Base-by-base conservation (phyloP, 2,113 vertebrate genomes). In the Platichthys stellatus region DNA sequence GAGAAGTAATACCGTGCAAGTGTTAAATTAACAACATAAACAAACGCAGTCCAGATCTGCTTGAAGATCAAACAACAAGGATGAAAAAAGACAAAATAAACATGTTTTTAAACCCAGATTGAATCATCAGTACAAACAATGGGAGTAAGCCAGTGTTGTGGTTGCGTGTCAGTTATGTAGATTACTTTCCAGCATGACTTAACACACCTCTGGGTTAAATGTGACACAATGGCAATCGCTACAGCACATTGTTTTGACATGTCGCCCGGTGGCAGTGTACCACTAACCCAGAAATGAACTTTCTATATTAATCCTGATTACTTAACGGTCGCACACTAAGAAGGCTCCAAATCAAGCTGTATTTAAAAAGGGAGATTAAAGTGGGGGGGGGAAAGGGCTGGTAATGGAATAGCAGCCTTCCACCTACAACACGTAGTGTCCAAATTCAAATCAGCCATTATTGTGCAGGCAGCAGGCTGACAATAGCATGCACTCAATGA, bases 251-350 rank as follows among this genome's bases (percentile, higher is more conserved):
- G 76, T 80, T 88, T 77, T 74, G 69, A 76, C 61, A 77, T 75
- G 2, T 71, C 65, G 59, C 86, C 74, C 75, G 76, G 69, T 57
- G 62, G 75, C 72, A 56, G 78, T 88, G 88, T 60, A 81, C 90
- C 60, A 92, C 63, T 91, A 89, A 93, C 88, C 90, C 69, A 57
- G 26, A 70, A 71, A 88, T 93, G 90, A 92, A 90, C 90, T 75
- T 75, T 24, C n/a, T 24, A 49, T 64, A 43, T 72, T 88, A 88
- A 90, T 86, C 86, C 88, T 71, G 86, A 90, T 90, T 87, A 90
- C 5, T 20, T 45, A 62, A 49, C 38, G 43, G 67, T 49, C 43
- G n/a, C 38, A 70, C 58, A 49, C 58, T 57, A 43, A 67, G 59
- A 75, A 63, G 45, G n/a, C 47, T 11, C 24, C 13, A 66, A 73